Conservation (phyloP, 2,888 invertebrate species). For the Flexamia atlantica region DNA sequence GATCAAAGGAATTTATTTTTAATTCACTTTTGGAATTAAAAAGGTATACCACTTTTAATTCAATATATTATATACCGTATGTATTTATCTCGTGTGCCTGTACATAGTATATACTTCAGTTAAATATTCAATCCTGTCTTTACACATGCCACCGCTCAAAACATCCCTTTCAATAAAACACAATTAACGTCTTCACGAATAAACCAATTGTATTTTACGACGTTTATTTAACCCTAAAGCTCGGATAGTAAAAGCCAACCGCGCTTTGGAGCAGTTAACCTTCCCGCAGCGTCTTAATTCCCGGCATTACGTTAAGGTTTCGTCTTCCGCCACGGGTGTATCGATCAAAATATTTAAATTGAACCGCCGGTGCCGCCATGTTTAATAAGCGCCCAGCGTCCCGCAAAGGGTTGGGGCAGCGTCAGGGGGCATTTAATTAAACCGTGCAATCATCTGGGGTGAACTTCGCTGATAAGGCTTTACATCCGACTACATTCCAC, state of each 20-base stretch:
- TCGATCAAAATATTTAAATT: slow-evolving; percentile 49
- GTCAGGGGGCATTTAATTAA: slow-evolving; percentile 44
- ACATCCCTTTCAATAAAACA: neutral
- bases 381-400: slow-evolving; percentile 31
- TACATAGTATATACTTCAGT: too few species aligned
- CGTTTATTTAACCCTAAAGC: slow-evolving; percentile 35
- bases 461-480: slow-evolving; percentile 20
- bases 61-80: too few species aligned
- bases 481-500: slow-evolving; percentile 1
- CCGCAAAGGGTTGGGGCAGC: slow-evolving; percentile 7
- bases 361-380: slow-evolving; percentile 18
- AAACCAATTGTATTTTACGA: slow-evolving; percentile 14
- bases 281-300: slow-evolving; percentile 46
- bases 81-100: too few species aligned
- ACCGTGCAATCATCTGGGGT: slow-evolving; percentile 19
- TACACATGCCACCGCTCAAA: neutral
- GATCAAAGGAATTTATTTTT: too few species aligned
- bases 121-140: too few species aligned
- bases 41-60: too few species aligned
- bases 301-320: slow-evolving; percentile 7
- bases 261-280: slow-evolving; percentile 22
- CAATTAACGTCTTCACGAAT: slow-evolving; percentile 16
- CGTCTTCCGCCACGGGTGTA: neutral
- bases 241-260: slow-evolving; percentile 33
- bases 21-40: too few species aligned